Conservation (phyloP, 37 sponge, comb jelly and placozoan genomes). For the Theonella swinhoei region DNA sequence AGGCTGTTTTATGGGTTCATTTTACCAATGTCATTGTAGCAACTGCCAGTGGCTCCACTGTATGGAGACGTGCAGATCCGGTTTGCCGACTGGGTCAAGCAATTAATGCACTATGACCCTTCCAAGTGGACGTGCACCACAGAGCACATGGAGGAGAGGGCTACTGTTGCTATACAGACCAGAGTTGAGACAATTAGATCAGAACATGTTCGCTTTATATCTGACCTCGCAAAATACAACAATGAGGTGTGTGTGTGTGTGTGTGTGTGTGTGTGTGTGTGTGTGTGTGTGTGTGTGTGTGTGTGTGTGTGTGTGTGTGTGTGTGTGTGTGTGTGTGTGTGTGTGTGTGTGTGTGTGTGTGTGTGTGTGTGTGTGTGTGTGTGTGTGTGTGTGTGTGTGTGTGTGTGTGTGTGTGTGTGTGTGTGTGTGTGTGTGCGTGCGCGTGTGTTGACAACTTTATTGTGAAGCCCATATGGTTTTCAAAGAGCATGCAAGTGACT, state of each 20-base stretch:
- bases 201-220: slow-evolving; percentile 85
- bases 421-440: too few relatives aligned
- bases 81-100: slow-evolving; percentile 73
- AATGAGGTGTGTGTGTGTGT: slow-evolving; percentile 72
- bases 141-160: slow-evolving; percentile 90
- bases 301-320: slow-evolving; percentile 8
- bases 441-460: too few relatives aligned
- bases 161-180: slow-evolving; percentile 63
- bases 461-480: too few relatives aligned
- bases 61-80: slow-evolving; percentile 97
- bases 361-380: neutral
- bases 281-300: too few relatives aligned
- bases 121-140: slow-evolving; percentile 96
- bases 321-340: neutral
- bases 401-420: too few relatives aligned
- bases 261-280: neutral
- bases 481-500: too few relatives aligned
- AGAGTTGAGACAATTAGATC: slow-evolving; percentile 81
- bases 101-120: slow-evolving; percentile 84
- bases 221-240: slow-evolving; percentile 88
- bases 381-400: neutral
- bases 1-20: neutral
- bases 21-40: slow-evolving; percentile 45
- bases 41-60: slow-evolving; percentile 92
- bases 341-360: slow-evolving; percentile 1